Base-by-base conservation (phyloP, 2,888 invertebrate species). In the Drosophila affinis region DNA sequence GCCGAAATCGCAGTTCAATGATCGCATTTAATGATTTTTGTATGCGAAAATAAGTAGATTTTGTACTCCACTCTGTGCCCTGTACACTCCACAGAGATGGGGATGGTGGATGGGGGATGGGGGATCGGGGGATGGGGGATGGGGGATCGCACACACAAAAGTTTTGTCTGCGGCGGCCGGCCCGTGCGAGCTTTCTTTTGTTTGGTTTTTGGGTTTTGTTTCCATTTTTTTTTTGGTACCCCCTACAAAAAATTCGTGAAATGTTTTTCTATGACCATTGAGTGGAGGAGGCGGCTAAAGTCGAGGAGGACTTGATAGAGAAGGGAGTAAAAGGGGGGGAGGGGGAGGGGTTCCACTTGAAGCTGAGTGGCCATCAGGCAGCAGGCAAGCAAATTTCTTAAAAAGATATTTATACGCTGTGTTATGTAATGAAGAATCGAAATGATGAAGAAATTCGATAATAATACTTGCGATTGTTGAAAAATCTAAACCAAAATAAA, bases 1-100 rank as follows among this genome's bases (percentile, higher is more conserved):
- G 27, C 48, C 44, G 73, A 62, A 62, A 44, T 39, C 65, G 53
- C 74, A 64, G 83, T 84, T 84, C 83, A 84, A 84, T 87, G 83
- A 84, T 84, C 88, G 88, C 83, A 71, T 88, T 87, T 84, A 88
- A 84, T 84, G 83, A 88, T 81, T 84, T 84, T 88, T 79, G 88
- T 84, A 83, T 83, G 88, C 87, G 88, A 84, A 84, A 84, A 87
- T 84, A 84, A 84, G 88, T 84, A 84, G 87, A 87, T 81, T 74
- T 87, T 73, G 74, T 87, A 81, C 79, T 65, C 39, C 39, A 70
- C 24, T 49, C 17, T 24, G 63, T 82, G 80, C 75, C 63, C 34
- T 49, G 61, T 53, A 32, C 47, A 21, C 58, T 61, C 76, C 62
- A 64, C 75, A 83, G 77, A 75, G 77, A 75, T 47, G 62, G 44